Evolutionary conservation across 2,888 invertebrate species (phyloP).

Genomic region (Drosophila mimetica): DNA sequence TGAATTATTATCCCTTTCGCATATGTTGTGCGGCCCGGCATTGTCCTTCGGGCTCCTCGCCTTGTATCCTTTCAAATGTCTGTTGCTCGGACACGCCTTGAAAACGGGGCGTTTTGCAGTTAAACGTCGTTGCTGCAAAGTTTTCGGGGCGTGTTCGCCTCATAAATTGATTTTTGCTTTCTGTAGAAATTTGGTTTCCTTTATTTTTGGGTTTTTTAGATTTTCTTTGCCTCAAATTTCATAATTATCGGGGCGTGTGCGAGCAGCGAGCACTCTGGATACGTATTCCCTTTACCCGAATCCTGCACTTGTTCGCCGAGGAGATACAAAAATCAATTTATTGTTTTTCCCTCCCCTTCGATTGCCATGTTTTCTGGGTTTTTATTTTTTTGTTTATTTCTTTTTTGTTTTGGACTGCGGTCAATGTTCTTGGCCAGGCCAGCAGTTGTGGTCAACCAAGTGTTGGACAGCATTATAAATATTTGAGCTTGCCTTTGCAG

Average conservation of each 20-base stretch:
- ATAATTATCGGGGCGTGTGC: conserved; percentile 73
- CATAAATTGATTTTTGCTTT: conserved; percentile 74
- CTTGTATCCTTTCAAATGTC: conserved; percentile 46
- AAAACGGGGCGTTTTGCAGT: conserved; percentile 51
- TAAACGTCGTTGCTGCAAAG: conserved; percentile 40
- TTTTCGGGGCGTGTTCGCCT: conserved; percentile 60
- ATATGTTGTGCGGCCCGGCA: conserved; percentile 64
- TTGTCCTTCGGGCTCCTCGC: conserved; percentile 49
- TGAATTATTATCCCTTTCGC: conserved; percentile 77
- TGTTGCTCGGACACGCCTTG: conserved; percentile 41
- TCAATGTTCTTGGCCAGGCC: conserved; percentile 19
- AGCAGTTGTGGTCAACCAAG: conserved; percentile 70
- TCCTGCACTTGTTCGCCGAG: conserved; percentile 56
- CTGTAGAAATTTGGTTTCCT: conserved; percentile 55
- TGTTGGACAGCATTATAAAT: conserved; percentile 77
- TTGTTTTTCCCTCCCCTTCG: conserved; percentile 52
- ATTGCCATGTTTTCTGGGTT: conserved; percentile 34
- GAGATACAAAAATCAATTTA: conserved; percentile 69
- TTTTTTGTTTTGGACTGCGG: conserved; percentile 13
- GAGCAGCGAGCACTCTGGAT: conserved; percentile 18
- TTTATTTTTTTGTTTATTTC: neutral
- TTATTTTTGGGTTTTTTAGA: conserved; percentile 36
- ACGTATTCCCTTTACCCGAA: conserved; percentile 4
- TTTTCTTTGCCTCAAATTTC: conserved; percentile 61
- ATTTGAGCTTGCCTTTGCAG: conserved; percentile 69